Evolutionary conservation across 2,797 vertebrate species (phyloP).

Genomic region (Enteromius trimaculatus): DNA sequence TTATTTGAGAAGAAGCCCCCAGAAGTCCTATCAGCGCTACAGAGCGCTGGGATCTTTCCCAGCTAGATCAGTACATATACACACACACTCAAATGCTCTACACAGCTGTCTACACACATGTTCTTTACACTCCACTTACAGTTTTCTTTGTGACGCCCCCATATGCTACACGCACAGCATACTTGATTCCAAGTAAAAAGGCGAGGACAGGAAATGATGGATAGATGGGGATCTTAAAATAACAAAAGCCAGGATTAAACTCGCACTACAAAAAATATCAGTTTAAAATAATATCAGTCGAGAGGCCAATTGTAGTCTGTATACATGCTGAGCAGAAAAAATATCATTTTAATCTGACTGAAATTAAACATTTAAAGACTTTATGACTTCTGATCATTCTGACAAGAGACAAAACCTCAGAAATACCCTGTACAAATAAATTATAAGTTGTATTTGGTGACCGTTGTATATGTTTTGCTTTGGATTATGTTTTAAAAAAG

Average conservation of each 20-base stretch:
- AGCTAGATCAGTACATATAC: background rate
- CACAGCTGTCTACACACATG: slow-evolving; percentile 37
- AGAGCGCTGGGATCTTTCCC: slow-evolving; percentile 29
- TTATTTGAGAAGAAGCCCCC: slow-evolving; percentile 56
- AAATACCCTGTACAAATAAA: background rate
- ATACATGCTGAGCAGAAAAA: background rate
- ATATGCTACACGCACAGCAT: slow-evolving; percentile 24
- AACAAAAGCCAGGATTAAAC: background rate
- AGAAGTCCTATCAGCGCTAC: slow-evolving; percentile 46
- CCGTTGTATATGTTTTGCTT: too few relatives aligned
- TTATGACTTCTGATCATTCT: slow-evolving; percentile 14
- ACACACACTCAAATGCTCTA: background rate
- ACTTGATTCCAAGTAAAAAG: slow-evolving; percentile 35
- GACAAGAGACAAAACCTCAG: slow-evolving; percentile 6
- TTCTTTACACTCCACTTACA: slow-evolving; percentile 37
- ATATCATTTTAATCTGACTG: background rate
- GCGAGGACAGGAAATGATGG: background rate
- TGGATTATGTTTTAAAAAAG: too few relatives aligned
- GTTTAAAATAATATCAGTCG: background rate
- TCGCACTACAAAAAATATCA: background rate
- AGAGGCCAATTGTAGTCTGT: too few relatives aligned
- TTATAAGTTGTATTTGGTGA: too few relatives aligned
- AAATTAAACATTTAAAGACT: slow-evolving; percentile 5
- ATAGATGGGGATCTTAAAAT: background rate
- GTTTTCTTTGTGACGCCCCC: slow-evolving; percentile 17